Evolutionary conservation across 2,797 vertebrate genomes (phyloP), one percentile per base, ranked within the genome.

Genomic region (Notolabrus celidotus): DNA sequence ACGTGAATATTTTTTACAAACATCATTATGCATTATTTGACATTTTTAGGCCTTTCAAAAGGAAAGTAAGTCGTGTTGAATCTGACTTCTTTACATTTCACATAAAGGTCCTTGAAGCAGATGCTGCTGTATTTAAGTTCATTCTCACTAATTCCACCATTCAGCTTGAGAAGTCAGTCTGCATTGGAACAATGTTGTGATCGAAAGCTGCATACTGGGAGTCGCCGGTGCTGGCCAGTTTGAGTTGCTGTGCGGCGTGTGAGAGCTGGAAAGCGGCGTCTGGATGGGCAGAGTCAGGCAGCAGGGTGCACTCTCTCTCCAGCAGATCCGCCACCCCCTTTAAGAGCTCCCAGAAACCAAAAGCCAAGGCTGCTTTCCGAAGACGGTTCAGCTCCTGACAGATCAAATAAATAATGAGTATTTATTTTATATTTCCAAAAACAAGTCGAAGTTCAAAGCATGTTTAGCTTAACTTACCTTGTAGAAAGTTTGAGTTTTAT

Each of bases 401-500:
- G 11, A 64, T 66, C 1, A 51, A 47, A 71, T 14, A 52, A 0
- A 78, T 31, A 63, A 57, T 17, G 2, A 4, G 29, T 31, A 5
- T 31, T 5, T 15, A 12, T 16, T 36, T 11, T 36, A 12, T 14
- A 36, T 2, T 11, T 12, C 2, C 3, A 16, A 8, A 4, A 10
- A n/a, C 50, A 11, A 36, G 16, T 10, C 2, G 3, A 0, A 19
- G 10, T 22, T 36, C 2, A 4, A 5, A 54, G 33, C 0, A 3
- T 51, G 52, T 51, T 73, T 1, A 64, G 33, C 1, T 3, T 20
- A 25, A 64, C 89, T 91, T 84, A 99, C 98, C 94, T 99, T 99
- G 57, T 99, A 99, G 85, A 99, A 99, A 7, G 98, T 99, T 63
- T 99, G 97, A 23, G 98, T 99, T 93, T 99, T 99, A 86, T 99